Conservation (phyloP, 2,113 vertebrate species). For the Pseudolaguvia tuberculata region DNA sequence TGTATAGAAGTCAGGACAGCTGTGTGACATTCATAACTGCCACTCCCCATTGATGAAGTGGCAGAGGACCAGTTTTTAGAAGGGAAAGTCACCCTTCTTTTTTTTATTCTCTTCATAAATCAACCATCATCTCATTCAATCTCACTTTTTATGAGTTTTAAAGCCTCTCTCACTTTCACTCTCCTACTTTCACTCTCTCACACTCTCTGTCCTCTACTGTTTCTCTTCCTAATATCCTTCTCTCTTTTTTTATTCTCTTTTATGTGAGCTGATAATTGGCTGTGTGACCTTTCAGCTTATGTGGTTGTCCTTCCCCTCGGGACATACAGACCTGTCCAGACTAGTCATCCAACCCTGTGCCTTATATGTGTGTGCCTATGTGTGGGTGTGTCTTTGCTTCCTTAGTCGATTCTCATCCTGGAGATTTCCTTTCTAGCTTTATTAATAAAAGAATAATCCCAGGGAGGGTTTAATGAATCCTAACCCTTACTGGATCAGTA, state of each 20-base stretch:
- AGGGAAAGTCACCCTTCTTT: conserved; percentile 3
- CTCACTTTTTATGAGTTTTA: background rate
- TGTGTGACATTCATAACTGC: background rate
- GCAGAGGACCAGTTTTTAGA: background rate
- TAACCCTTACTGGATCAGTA: background rate
- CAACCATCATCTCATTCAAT: background rate
- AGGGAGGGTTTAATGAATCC: background rate
- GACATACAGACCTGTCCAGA: conserved; percentile 20
- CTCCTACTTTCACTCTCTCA: background rate
- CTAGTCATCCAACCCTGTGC: conserved; percentile 5
- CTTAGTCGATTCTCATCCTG: background rate
- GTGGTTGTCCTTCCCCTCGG: conserved; percentile 17
- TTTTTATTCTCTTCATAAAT: conserved; percentile 16
- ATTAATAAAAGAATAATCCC: background rate
- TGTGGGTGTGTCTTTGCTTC: conserved; percentile 3
- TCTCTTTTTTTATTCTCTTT: conserved; percentile 10
- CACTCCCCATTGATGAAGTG: background rate
- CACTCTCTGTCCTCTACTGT: background rate
- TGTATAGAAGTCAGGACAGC: background rate
- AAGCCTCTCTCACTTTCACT: background rate
- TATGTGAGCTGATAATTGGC: conserved; percentile 36
- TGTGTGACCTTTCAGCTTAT: conserved; percentile 37
- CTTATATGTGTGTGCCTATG: background rate
- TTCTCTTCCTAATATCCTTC: too few relatives aligned
- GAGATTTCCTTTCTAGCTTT: background rate